Base-by-base conservation (phyloP, 1,140 invertebrate species). In the fruit fly (Drosophila melanogaster) region DNA sequence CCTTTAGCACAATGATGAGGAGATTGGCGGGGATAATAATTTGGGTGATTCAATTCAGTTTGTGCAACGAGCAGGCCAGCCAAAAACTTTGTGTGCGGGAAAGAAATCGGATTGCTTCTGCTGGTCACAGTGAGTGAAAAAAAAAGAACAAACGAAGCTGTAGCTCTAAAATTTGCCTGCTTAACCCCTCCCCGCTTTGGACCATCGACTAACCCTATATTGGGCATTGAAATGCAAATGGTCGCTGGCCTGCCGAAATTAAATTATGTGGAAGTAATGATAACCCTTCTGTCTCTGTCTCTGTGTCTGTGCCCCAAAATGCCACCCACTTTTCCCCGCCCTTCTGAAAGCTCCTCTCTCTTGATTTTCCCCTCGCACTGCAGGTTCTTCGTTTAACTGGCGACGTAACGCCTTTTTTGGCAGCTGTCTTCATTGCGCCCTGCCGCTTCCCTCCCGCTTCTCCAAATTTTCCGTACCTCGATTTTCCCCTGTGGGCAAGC, bases 181-280 rank as follows among this genome's bases (percentile, higher is more conserved):
- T 2, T 30, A 6, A 12, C 24, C 49, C 19, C 19, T 3, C 19
- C 19, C 19, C 26, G 10, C 40, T 12, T 15, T 10, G 11, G 46
- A 8, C 46, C 46, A 4, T 24, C 19, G 43, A 19, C 7, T 33
- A 49, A 33, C 46, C 71, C 37, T 46, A 54, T 81, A 86, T 85
- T 90, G 76, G 76, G 84, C 83, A 87, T 87, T 87, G 84, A 87
- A 90, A 87, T 90, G 86, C 81, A 90, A 87, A 90, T 90, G 79
- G 78, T 90, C 78, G 72, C 77, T 80, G 75, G 85, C 74, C 77
- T 89, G 74, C 77, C 74, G 73, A 90, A 90, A 90, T 90, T 90
- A 90, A 90, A 90, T 90, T 90, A 90, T 89, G 89, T 90, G 89
- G 89, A 90, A 90, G 83, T 90, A 90, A 90, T 90, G 89, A 90